These are phyloP conservation scores for Falco biarmicus DNA, from an alignment of 2,797 vertebrate genomes.

Conservation along the genomic window DNA sequence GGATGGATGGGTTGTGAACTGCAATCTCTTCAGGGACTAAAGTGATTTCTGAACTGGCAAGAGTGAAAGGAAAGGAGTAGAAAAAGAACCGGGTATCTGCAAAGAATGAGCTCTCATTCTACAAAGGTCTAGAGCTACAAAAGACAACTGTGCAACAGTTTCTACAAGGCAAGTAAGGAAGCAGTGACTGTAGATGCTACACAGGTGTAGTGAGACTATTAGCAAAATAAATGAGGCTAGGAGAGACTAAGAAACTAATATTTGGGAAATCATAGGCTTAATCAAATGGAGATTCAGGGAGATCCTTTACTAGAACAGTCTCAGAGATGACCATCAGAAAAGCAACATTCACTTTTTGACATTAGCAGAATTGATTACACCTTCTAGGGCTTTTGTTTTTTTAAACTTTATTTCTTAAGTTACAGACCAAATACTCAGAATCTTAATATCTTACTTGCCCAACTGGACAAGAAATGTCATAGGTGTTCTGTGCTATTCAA, in stretches of 20 bases:
- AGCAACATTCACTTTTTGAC: not conserved
- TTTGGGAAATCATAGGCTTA: not conserved
- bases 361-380: not conserved
- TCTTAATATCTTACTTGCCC: not conserved
- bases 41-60: not conserved
- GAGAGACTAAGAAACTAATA: not conserved
- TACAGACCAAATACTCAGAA: not conserved
- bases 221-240: not conserved
- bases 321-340: not conserved
- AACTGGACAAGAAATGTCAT: not conserved
- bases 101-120: not conserved
- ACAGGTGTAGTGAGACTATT: not conserved
- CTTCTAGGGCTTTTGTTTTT: not conserved
- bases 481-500: not conserved
- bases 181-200: not conserved
- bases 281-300: not conserved
- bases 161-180: not conserved
- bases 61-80: not conserved
- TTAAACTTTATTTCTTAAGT: not conserved
- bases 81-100: not conserved
- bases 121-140: not conserved
- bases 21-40: not conserved
- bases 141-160: not conserved
- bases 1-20: not conserved
- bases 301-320: not conserved